phyloP scores from a whole-genome alignment of 2,888 invertebrate genomes.

The Hylaea fasciaria region DNA sequence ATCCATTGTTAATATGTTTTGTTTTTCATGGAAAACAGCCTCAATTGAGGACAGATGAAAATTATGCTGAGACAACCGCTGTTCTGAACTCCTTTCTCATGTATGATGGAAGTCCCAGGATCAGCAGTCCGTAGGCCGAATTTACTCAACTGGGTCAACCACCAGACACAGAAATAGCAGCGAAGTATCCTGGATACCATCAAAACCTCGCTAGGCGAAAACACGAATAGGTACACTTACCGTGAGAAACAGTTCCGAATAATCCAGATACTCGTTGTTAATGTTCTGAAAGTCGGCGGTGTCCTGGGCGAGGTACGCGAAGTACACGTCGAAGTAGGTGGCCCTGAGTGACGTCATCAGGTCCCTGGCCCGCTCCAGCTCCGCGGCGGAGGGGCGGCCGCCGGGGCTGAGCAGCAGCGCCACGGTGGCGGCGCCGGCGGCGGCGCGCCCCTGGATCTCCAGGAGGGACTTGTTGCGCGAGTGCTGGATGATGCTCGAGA shows the following conservation, averaged over 20 bases:
- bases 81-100: too few relatives aligned
- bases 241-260: slow-evolving; percentile 78
- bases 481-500: slow-evolving; percentile 76
- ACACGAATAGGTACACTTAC: slow-evolving; percentile 50
- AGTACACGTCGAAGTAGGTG: slow-evolving; percentile 81
- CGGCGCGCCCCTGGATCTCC: slow-evolving; percentile 62
- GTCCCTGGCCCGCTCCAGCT: slow-evolving; percentile 67
- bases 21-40: too few relatives aligned
- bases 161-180: too few relatives aligned
- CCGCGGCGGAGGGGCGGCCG: slow-evolving; percentile 73
- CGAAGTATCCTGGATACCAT: too few relatives aligned
- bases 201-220: neutral
- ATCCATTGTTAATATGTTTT: too few relatives aligned
- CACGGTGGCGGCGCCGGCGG: slow-evolving; percentile 77
- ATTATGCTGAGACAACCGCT: too few relatives aligned
- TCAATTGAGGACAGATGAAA: too few relatives aligned
- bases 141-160: too few relatives aligned
- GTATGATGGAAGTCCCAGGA: too few relatives aligned
- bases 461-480: slow-evolving; percentile 73
- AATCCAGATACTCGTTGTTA: slow-evolving; percentile 75
- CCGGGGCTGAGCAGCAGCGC: slow-evolving; percentile 82
- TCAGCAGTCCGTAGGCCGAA: too few relatives aligned
- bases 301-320: slow-evolving; percentile 80
- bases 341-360: slow-evolving; percentile 75
- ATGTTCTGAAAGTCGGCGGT: slow-evolving; percentile 74